Evolutionary conservation across 2,888 invertebrate genomes (phyloP), one percentile per base, ranked within the genome.

Genomic region (Calameuta idolon): DNA sequence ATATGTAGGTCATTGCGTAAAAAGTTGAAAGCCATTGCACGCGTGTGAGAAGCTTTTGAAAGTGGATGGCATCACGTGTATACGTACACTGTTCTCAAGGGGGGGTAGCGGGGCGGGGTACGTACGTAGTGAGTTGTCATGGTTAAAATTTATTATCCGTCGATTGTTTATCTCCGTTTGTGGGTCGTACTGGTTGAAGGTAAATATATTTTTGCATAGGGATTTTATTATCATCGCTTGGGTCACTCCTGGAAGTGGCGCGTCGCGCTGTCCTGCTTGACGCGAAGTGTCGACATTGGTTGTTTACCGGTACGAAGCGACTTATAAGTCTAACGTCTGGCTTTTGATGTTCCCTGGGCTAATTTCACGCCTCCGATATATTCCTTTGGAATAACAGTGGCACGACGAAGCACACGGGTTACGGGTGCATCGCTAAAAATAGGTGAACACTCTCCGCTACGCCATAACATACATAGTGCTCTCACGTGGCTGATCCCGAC

Each of bases 371-470:
- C 23, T 23, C 9, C 55, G 9, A 23, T 55, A 55, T 55, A 55
- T 55, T 55, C 55, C 55, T 55, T 23, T 55, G 55, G 55, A 82
- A 79, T 81, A 78, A 79, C 79, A 77, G 73, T 74, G 75, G 74
- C 33, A 74, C 30, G 12, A 73, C 12, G 76, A 33, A 74, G n/a
- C 33, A 23, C 71, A 12, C 30, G 73, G 77, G 75, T 73, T 77
- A 78, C 79, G 81, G 69, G 77, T 77, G 80, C 80, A 79, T 77
- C 76, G 79, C 85, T 85, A 85, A 86, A 86, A 86, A 85, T 86
- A 85, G 83, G 81, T 76, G 55, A 55, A 55, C 55, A 55, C 55
- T 55, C 55, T 55, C 23, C 15, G 23, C 55, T 55, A 55, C 55
- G 55, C 55, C 55, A 55, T 55, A 55, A 55, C 9, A 55, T 15